Conservation (phyloP, 1,140 invertebrate genomes). For the Idris sp. region DNA sequence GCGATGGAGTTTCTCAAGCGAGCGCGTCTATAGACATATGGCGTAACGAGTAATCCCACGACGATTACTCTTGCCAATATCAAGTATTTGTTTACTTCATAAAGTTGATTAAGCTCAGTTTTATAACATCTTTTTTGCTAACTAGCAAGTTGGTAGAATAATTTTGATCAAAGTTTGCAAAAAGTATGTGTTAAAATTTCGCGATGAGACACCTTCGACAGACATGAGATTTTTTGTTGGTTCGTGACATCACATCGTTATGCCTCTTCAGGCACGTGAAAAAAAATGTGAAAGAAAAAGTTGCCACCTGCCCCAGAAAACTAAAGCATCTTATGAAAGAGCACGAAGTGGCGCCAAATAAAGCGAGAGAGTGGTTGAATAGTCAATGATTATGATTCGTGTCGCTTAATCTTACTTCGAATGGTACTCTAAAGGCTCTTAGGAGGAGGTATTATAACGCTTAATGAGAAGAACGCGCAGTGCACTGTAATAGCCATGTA, state of each 20-base stretch:
- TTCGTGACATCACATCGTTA: slow-evolving; percentile 50
- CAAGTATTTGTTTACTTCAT: slow-evolving; percentile 12
- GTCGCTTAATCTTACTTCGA: slow-evolving; percentile 65
- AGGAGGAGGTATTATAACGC: slow-evolving; percentile 34
- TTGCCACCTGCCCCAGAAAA: slow-evolving; percentile 64
- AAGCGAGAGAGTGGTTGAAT: slow-evolving; percentile 61
- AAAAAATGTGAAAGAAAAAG: slow-evolving; percentile 30
- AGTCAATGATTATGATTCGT: slow-evolving; percentile 68
- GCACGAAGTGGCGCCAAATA: slow-evolving; percentile 39
- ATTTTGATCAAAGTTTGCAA: not conserved
- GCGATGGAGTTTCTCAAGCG: slow-evolving; percentile 42
- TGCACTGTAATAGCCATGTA: slow-evolving; percentile 36
- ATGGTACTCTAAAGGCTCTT: slow-evolving; percentile 56
- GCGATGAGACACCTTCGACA: slow-evolving; percentile 11
- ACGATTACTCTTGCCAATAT: slow-evolving; percentile 12
- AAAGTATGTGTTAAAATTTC: slow-evolving; percentile 15
- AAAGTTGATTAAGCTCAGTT: no score
- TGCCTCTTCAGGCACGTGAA: slow-evolving; percentile 39
- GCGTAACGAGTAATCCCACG: slow-evolving; percentile 21
- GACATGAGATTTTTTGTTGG: slow-evolving; percentile 17
- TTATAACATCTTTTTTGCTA: no score
- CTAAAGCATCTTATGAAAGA: slow-evolving; percentile 34
- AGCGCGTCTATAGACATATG: slow-evolving; percentile 14
- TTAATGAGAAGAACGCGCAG: slow-evolving; percentile 50
- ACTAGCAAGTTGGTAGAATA: no score